These are phyloP conservation scores for Tinea semifulvella DNA, from an alignment of 2,888 invertebrate genomes.

Conservation along the genomic window DNA sequence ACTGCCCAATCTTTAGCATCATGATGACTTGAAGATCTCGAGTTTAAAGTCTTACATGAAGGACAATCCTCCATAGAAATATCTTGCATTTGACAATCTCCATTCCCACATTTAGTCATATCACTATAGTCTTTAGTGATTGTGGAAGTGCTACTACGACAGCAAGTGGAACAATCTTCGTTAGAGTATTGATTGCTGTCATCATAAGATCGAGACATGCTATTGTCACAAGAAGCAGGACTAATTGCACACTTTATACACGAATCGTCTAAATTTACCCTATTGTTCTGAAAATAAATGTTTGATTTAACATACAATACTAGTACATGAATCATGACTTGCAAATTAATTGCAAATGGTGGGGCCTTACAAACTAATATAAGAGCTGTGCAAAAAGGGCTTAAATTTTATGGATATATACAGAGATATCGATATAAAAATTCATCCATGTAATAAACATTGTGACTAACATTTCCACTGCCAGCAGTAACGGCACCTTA, in stretches of 20 bases:
- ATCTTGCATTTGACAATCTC: slow-evolving; percentile 38
- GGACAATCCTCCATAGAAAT: slow-evolving; percentile 57
- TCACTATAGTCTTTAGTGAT: slow-evolving; percentile 59
- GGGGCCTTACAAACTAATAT: no score
- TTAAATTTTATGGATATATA: no score
- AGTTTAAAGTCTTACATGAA: slow-evolving; percentile 54
- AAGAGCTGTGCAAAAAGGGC: no score
- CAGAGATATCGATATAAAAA: no score
- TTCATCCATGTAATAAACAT: no score
- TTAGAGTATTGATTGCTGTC: slow-evolving; percentile 59
- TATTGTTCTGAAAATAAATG: slow-evolving; percentile 41
- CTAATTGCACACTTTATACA: slow-evolving; percentile 64
- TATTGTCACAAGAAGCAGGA: slow-evolving; percentile 65
- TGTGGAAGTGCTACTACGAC: slow-evolving; percentile 55
- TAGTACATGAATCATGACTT: background rate
- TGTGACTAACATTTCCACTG: no score
- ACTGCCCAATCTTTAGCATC: slow-evolving; percentile 52
- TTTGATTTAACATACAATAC: background rate
- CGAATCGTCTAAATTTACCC: slow-evolving; percentile 57
- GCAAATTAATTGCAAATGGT: no score
- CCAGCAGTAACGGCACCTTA: no score
- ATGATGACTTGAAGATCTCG: slow-evolving; percentile 55
- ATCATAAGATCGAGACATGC: slow-evolving; percentile 52
- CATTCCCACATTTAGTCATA: slow-evolving; percentile 61
- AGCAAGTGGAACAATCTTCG: slow-evolving; percentile 59